A percentile compares a stretch with the other conserved stretches of the same genome.
Conservation (phyloP, 2,888 invertebrate genomes). For the Rosalia funebris region DNA sequence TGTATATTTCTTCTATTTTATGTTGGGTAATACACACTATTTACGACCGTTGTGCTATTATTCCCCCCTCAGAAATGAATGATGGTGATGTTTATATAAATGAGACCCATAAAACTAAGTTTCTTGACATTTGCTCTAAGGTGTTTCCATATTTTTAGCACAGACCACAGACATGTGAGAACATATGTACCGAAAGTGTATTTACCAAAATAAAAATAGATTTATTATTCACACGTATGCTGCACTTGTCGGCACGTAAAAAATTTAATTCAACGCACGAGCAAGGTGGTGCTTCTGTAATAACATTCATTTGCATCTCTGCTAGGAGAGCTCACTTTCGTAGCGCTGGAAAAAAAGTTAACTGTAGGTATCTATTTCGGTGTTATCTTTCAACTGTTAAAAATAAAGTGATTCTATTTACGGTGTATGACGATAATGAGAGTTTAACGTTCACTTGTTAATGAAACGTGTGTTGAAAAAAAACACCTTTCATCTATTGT, state of each 20-base stretch:
- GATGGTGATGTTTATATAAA: slow-evolving; percentile 1
- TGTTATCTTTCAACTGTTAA: background rate
- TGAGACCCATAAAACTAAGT: slow-evolving; percentile 8
- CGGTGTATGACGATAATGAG: no score
- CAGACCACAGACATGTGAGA: slow-evolving; percentile 5
- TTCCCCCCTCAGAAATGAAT: slow-evolving; percentile 1
- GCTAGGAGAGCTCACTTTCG: background rate
- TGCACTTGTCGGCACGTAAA: background rate
- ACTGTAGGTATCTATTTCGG: background rate
- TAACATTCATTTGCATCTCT: background rate
- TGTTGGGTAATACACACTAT: slow-evolving; percentile 7
- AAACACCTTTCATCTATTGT: no score
- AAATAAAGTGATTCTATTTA: background rate
- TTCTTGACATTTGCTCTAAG: slow-evolving; percentile 26
- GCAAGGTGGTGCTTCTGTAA: slow-evolving; percentile 21
- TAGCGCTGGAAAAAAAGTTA: background rate
- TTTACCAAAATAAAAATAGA: slow-evolving; percentile 28
- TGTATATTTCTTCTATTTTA: no score
- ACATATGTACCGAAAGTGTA: slow-evolving; percentile 23
- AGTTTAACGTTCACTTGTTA: no score
- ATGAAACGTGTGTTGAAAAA: no score
- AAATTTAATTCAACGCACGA: slow-evolving; percentile 7
- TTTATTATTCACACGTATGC: background rate
- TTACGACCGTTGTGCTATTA: background rate
- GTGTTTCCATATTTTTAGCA: slow-evolving; percentile 31